Conservation (phyloP, 1,140 invertebrate genomes). For the Coptotermes formosanus region DNA sequence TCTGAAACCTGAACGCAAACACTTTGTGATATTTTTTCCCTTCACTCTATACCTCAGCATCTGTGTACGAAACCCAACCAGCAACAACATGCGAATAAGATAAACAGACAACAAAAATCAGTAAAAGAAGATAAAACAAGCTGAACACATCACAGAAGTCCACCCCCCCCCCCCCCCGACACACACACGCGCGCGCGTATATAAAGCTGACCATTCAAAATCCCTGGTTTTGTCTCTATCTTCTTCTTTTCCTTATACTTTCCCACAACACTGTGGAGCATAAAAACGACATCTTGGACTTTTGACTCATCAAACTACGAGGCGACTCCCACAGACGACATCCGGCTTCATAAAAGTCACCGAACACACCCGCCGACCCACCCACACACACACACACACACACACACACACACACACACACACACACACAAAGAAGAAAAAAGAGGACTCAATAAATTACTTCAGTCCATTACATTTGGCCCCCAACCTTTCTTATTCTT, state of each 20-base stretch:
- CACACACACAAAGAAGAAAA: background rate
- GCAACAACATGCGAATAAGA: background rate
- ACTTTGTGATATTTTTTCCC: too few relatives aligned
- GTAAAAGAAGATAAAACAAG: background rate
- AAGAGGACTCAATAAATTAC: background rate
- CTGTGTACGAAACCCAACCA: background rate
- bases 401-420: background rate
- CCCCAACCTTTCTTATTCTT: background rate
- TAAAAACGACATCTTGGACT: background rate
- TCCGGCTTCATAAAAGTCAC: constrained; percentile 11
- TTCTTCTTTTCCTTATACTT: background rate
- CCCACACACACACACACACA: background rate
- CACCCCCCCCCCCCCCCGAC: too few relatives aligned
- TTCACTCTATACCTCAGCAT: background rate
- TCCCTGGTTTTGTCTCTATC: background rate
- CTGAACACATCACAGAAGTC: background rate
- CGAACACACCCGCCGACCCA: too few relatives aligned
- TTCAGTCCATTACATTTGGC: constrained; percentile 5
- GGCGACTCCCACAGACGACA: constrained; percentile 4
- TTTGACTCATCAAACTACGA: constrained; percentile 1
- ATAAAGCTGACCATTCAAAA: background rate
- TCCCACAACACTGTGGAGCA: background rate
- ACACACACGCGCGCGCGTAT: background rate
- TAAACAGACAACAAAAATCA: background rate
- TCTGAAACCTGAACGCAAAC: too few relatives aligned